Evolutionary conservation across 2,888 invertebrate species (phyloP).

Genomic region (Nymphalis polychloros): DNA sequence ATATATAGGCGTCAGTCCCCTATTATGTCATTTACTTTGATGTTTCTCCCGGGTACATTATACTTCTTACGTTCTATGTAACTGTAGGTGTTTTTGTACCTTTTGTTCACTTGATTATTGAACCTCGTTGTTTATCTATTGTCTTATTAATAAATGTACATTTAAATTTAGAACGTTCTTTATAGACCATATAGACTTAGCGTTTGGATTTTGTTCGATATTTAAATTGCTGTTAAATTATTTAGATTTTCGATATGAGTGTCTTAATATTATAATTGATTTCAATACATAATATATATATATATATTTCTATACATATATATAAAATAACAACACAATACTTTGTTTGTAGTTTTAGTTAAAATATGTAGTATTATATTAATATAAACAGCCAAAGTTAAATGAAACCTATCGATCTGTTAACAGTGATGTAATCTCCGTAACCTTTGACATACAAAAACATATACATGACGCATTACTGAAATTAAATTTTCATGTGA

Average conservation of each 20-base stretch:
- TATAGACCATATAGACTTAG: background rate
- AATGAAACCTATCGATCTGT: slow-evolving; percentile 20
- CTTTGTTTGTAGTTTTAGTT: too few species aligned
- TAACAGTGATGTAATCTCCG: slow-evolving; percentile 15
- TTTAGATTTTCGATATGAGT: too few species aligned
- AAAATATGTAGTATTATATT: too few species aligned
- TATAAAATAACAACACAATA: too few species aligned
- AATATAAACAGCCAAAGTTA: background rate
- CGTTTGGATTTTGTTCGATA: background rate
- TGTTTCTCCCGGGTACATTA: slow-evolving; percentile 52
- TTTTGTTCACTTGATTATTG: slow-evolving; percentile 44
- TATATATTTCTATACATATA: too few species aligned
- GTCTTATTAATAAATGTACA: background rate
- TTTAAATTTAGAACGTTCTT: slow-evolving; percentile 3
- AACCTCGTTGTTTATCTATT: slow-evolving; percentile 10
- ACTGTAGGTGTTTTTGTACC: slow-evolving; percentile 42
- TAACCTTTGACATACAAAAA: slow-evolving; percentile 28
- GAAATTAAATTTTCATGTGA: background rate
- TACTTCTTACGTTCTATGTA: slow-evolving; percentile 40
- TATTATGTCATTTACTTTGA: slow-evolving; percentile 80
- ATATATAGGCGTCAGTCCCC: slow-evolving; percentile 48
- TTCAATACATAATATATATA: too few species aligned
- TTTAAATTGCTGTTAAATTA: too few species aligned
- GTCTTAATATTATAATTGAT: too few species aligned
- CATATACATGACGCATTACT: slow-evolving; percentile 4